Conservation (phyloP, 2,888 invertebrate species). For the Petrolisthes cinctipes region DNA sequence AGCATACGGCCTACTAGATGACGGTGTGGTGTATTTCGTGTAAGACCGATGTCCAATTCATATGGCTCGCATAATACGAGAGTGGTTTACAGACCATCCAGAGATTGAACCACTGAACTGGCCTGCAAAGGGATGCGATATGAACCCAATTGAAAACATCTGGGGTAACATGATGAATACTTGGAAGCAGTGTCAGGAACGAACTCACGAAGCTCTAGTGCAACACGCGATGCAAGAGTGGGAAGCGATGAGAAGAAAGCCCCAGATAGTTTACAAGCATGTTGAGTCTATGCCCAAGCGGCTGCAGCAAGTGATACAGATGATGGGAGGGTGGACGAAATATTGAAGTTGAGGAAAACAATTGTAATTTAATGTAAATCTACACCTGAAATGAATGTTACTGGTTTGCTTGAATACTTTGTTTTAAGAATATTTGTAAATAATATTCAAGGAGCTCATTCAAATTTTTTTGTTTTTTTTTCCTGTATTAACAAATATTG, state of each 20-base stretch:
- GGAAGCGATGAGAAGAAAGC: neutral
- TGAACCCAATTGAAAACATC: neutral
- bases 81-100: too few relatives aligned
- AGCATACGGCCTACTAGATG: neutral
- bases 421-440: too few relatives aligned
- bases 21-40: neutral
- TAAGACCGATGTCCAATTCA: neutral
- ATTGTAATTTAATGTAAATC: neutral
- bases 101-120: neutral
- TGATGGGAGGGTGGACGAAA: neutral
- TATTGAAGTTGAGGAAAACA: neutral
- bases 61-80: neutral
- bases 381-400: neutral
- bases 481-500: neutral
- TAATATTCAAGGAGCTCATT: too few relatives aligned
- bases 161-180: neutral
- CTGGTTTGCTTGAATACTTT: neutral
- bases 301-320: neutral
- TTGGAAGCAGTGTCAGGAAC: neutral
- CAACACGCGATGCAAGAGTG: neutral
- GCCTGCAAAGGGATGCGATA: neutral
- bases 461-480: too few relatives aligned
- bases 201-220: neutral
- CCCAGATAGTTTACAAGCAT: neutral
- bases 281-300: neutral